Evolutionary conservation across 2,113 vertebrate species (phyloP).

Genomic region (Hystrix cristata): DNA sequence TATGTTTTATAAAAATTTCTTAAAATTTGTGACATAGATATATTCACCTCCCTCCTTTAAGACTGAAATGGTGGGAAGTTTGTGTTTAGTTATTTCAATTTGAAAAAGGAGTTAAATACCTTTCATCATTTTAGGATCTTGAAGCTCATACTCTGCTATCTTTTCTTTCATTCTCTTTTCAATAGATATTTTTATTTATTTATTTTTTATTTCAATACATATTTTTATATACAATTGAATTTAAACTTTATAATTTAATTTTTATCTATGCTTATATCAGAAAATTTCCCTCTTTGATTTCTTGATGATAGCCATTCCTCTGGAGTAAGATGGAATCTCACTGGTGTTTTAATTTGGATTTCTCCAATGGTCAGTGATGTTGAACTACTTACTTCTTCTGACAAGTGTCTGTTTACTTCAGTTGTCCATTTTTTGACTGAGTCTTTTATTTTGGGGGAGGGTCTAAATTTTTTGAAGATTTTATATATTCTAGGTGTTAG

Average conservation of each 20-base stretch:
- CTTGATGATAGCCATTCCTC: background rate
- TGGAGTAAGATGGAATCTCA: background rate
- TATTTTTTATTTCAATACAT: background rate
- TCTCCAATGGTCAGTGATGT: background rate
- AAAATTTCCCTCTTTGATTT: background rate
- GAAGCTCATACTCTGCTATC: background rate
- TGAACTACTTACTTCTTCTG: background rate
- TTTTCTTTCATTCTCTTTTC: background rate
- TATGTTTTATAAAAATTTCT: slow-evolving; percentile 5
- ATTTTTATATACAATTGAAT: slow-evolving; percentile 12
- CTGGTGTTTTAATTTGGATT: background rate
- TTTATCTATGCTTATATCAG: background rate
- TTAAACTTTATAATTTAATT: slow-evolving; percentile 43
- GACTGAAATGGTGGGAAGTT: background rate
- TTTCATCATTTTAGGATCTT: slow-evolving; percentile 46
- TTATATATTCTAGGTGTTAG: background rate
- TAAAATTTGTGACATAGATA: background rate
- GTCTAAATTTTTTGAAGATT: background rate
- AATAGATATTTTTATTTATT: background rate
- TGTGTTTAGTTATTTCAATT: slow-evolving; percentile 24
- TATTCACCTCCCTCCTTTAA: background rate
- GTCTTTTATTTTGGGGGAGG: background rate
- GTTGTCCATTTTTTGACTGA: background rate
- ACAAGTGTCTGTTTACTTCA: background rate
- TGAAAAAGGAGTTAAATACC: slow-evolving; percentile 20